phyloP scores from a whole-genome alignment of 2,113 vertebrate genomes.

The Leptodactylus fuscus region DNA sequence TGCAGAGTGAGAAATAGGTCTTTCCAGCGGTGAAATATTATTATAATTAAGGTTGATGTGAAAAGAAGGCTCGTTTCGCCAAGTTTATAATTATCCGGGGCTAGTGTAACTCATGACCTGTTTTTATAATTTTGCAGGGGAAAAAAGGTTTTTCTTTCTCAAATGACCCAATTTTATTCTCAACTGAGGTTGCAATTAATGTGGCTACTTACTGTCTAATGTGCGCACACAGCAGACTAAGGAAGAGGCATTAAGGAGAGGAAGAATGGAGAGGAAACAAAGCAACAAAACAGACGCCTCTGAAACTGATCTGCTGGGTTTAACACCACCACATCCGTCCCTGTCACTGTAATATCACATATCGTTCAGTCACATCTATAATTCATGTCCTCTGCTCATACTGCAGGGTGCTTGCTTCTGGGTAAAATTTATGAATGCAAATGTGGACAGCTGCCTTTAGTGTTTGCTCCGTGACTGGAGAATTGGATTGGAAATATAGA shows the following conservation, averaged over 20 bases:
- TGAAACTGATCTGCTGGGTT: constrained; percentile 24
- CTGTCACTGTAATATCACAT: constrained; percentile 30
- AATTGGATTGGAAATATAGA: not conserved
- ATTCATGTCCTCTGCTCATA: constrained; percentile 31
- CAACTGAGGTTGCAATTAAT: constrained; percentile 5
- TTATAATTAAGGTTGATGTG: constrained; percentile 18
- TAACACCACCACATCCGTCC: constrained; percentile 10
- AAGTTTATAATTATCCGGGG: not conserved
- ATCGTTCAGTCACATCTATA: constrained; percentile 35
- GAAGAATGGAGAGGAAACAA: not conserved
- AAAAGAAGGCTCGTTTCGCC: not conserved
- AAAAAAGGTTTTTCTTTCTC: not conserved
- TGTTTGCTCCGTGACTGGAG: not conserved
- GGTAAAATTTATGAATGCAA: constrained; percentile 4
- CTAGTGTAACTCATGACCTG: constrained; percentile 16
- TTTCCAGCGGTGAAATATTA: constrained; percentile 7
- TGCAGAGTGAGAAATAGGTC: not conserved
- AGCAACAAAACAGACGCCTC: not conserved
- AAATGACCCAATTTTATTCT: constrained; percentile 37
- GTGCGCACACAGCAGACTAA: not conserved
- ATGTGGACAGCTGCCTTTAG: constrained; percentile 7
- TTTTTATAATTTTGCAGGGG: not conserved
- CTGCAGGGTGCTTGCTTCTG: constrained; percentile 15
- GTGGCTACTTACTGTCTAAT: not conserved
- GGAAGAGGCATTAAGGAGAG: not conserved